Base-by-base conservation (phyloP, 2,797 vertebrate species). In the Tenualosa thibaudeaui region DNA sequence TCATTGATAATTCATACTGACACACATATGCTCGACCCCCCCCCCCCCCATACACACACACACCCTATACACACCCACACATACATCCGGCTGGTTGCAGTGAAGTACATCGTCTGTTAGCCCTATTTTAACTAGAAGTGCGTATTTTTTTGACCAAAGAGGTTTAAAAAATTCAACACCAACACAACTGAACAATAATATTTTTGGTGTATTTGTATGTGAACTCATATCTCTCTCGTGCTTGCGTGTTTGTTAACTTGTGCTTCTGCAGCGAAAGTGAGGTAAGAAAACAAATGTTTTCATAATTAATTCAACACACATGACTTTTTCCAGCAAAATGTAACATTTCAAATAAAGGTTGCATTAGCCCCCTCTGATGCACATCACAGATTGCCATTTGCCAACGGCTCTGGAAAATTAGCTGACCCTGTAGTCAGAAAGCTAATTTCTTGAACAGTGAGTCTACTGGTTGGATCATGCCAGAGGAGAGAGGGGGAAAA, bases 291-390 rank as follows among this genome's bases (percentile, higher is more conserved):
- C 82, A 86, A 81, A 85, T 86, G 87, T 82, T 87, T 86, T 86
- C 50, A 56, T 83, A 90, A 90, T 90, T 87, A 87, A 88, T 88
- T 90, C 83, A 46, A 83, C 81, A 85, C 46, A 75, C 83, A 82
- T 83, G 83, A 68, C 81, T 84, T 84, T 86, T 86, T 85, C 81
- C 85, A 82, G 85, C 83, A 84, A 86, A 89, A 85, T 84, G 81
- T 84, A 87, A 85, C 87, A 83, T 90, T 86, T 87, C 84, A 84
- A 87, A 88, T 86, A 90, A 90, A 87, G 85, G 86, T 90, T 87
- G 87, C 87, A 89, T 89, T 89, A 89, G 85, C 85, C 83, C 85
- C 83, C 31, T 88, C 86, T 22, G 86, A 84, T 89, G 86, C 87
- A 83, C 89, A 82, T 83, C 89, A 87, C 81, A 86, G 86, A 81